Evolutionary conservation across 2,113 vertebrate species (phyloP).

Genomic region (Microtus richardsoni): DNA sequence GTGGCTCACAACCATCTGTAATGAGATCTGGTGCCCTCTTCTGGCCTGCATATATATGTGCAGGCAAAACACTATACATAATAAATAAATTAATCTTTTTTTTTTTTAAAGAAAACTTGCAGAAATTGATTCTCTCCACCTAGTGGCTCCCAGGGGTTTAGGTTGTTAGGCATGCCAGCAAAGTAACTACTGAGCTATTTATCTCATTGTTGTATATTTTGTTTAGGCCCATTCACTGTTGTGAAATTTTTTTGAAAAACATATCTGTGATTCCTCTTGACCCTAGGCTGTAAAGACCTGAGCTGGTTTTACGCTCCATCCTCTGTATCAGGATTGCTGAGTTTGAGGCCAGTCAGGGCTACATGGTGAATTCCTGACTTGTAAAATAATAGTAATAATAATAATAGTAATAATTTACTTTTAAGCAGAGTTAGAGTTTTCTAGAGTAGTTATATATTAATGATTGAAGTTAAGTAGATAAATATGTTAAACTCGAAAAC

Average conservation of each 20-base stretch:
- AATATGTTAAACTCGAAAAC: too few relatives aligned
- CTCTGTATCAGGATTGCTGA: neutral
- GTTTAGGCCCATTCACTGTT: neutral
- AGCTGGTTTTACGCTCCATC: neutral
- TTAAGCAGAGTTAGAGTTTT: conserved; percentile 21
- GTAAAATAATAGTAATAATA: neutral
- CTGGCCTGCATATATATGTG: too few relatives aligned
- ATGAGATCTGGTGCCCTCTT: too few relatives aligned
- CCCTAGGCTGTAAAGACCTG: neutral
- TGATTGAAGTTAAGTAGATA: conserved; percentile 26
- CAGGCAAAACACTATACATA: too few relatives aligned
- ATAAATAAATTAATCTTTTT: too few relatives aligned
- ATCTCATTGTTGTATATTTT: neutral
- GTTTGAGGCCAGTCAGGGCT: neutral
- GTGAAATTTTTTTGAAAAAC: neutral
- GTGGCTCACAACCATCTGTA: too few relatives aligned
- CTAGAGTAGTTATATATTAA: conserved; percentile 35
- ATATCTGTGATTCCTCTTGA: neutral
- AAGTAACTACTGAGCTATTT: neutral
- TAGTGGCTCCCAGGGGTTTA: neutral
- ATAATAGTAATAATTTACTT: neutral
- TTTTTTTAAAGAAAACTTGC: neutral
- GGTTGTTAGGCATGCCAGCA: neutral
- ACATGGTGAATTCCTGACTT: neutral
- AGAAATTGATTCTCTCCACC: neutral